Evolutionary conservation across 2,888 invertebrate genomes (phyloP).

Genomic region (Cantharis rustica): DNA sequence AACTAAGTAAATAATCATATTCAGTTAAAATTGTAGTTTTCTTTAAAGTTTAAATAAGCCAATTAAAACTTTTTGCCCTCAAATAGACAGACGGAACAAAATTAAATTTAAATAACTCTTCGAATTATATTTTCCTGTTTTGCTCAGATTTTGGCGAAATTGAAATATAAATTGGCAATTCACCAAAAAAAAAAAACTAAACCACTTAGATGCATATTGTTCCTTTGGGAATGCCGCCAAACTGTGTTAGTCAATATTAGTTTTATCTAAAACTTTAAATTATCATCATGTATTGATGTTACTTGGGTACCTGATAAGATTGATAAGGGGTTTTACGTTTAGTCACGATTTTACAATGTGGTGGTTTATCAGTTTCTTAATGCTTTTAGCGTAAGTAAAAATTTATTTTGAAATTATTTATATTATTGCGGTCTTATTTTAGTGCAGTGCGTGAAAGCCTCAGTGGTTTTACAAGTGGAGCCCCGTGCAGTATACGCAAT

Average conservation of each 20-base stretch:
- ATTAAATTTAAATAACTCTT: not conserved
- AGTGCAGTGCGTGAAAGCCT: not conserved
- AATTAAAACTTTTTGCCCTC: too few relatives aligned
- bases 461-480: slow-evolving; percentile 40
- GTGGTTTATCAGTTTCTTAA: not conserved
- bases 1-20: too few relatives aligned
- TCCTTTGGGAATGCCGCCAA: slow-evolving; percentile 10
- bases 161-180: not conserved
- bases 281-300: not conserved
- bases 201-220: slow-evolving; percentile 4
- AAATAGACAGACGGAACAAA: not conserved
- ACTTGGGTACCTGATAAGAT: not conserved
- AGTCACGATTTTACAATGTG: not conserved
- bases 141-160: not conserved
- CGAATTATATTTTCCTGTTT: not conserved
- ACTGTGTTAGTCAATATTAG: slow-evolving; percentile 7
- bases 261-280: slow-evolving; percentile 1
- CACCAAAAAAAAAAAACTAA: not conserved
- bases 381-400: not conserved
- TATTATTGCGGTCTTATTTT: not conserved
- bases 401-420: not conserved
- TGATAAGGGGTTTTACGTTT: not conserved
- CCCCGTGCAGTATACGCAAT: slow-evolving; percentile 48
- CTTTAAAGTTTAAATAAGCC: too few relatives aligned
- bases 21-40: too few relatives aligned